phyloP scores from a whole-genome alignment of 2,888 invertebrate species.

The Oscheius myriophilus region DNA sequence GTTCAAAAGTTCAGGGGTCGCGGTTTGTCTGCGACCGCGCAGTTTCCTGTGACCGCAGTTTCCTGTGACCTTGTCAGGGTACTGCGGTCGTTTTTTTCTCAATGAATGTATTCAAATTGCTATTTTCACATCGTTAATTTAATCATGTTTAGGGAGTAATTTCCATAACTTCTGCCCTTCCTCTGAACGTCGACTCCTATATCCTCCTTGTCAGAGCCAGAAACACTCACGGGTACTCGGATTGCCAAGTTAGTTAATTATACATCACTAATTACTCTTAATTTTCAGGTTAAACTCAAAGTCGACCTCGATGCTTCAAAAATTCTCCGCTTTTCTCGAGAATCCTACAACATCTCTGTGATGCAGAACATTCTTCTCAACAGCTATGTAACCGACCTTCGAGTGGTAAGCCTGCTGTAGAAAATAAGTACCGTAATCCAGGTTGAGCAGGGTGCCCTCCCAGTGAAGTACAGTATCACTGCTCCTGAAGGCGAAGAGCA shows the following conservation, averaged over 20 bases:
- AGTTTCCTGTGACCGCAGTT: too few species aligned
- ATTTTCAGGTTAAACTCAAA: slow-evolving; percentile 11
- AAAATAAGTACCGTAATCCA: not conserved
- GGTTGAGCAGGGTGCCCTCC: slow-evolving; percentile 9
- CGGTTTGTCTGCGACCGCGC: too few species aligned
- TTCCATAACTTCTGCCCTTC: not conserved
- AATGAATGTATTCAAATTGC: too few species aligned
- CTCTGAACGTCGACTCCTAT: not conserved
- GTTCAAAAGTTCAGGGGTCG: too few species aligned
- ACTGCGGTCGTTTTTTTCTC: too few species aligned
- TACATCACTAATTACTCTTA: not conserved
- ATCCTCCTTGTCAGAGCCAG: not conserved
- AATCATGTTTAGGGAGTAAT: slow-evolving; percentile 8
- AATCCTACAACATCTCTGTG: slow-evolving; percentile 8
- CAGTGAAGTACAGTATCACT: slow-evolving; percentile 21
- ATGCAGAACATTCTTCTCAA: slow-evolving; percentile 29
- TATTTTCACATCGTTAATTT: too few species aligned
- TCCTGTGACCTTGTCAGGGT: too few species aligned
- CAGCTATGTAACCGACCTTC: slow-evolving; percentile 21
- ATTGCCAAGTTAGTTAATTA: not conserved
- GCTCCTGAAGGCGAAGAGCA: slow-evolving; percentile 11
- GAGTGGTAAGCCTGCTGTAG: not conserved
- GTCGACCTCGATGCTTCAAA: slow-evolving; percentile 15
- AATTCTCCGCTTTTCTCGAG: not conserved
- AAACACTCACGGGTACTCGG: not conserved